A percentile compares a stretch with the other conserved stretches of the same genome.
These are phyloP conservation scores for Apamea crenata DNA, from an alignment of 2,888 invertebrate genomes.

Conservation along the genomic window DNA sequence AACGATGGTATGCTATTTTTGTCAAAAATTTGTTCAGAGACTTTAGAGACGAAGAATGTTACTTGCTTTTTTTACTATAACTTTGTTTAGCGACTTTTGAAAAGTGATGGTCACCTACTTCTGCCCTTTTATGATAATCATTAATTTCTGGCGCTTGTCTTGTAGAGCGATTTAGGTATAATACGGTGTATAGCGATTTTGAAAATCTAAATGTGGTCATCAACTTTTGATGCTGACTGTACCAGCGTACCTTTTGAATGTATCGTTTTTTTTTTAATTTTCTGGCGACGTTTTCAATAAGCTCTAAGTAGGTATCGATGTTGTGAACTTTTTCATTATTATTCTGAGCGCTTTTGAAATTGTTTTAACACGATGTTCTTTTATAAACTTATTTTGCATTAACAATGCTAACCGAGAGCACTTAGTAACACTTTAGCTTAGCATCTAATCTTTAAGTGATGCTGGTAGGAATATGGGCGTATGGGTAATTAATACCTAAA, in stretches of 20 bases:
- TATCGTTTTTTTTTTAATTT: not conserved
- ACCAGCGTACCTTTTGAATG: not conserved
- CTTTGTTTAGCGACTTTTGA: too few species aligned
- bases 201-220: too few species aligned
- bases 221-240: too few species aligned
- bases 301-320: constrained; percentile 2
- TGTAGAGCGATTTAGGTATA: too few species aligned
- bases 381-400: not conserved
- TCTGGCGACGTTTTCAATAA: not conserved
- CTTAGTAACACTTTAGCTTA: constrained; percentile 8
- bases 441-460: constrained; percentile 6
- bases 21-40: too few species aligned
- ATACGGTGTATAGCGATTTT: too few species aligned
- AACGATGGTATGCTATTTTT: too few species aligned
- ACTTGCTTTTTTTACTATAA: too few species aligned
- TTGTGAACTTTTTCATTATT: not conserved
- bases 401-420: not conserved
- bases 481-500: not conserved
- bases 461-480: not conserved
- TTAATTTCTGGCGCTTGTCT: too few species aligned
- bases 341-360: not conserved
- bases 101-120: too few species aligned
- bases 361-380: constrained; percentile 12
- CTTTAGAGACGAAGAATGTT: too few species aligned
- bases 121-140: too few species aligned